phyloP scores from a whole-genome alignment of 2,888 invertebrate species.

The Hypercompe scribonia region DNA sequence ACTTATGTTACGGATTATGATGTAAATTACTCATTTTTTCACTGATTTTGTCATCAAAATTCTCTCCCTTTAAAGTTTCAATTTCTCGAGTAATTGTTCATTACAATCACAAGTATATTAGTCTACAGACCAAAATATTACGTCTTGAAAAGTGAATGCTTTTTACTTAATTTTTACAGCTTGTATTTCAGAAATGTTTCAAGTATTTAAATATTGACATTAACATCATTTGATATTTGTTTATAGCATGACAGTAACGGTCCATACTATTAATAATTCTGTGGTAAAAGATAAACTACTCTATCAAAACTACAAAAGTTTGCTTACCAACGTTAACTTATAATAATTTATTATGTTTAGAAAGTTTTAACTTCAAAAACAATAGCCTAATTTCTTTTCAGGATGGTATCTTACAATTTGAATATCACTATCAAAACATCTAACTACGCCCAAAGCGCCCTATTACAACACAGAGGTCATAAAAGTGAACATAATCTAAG shows the following conservation, averaged over 20 bases:
- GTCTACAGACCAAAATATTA: too few species aligned
- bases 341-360: not conserved
- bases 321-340: too few species aligned
- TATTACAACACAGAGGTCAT: slow-evolving; percentile 28
- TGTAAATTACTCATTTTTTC: too few species aligned
- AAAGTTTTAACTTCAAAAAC: not conserved
- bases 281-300: not conserved
- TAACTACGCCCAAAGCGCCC: slow-evolving; percentile 11
- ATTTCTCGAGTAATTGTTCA: too few species aligned
- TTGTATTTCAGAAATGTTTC: not conserved
- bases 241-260: not conserved
- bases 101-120: too few species aligned
- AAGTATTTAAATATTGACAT: not conserved
- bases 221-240: too few species aligned
- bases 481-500: slow-evolving; percentile 44
- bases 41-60: too few species aligned
- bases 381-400: not conserved
- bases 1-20: too few species aligned
- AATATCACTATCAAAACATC: slow-evolving; percentile 9
- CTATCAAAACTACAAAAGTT: not conserved
- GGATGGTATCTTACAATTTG: slow-evolving; percentile 3
- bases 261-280: not conserved
- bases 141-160: too few species aligned
- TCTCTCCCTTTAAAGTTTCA: too few species aligned
- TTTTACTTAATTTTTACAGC: not conserved